phyloP scores from a whole-genome alignment of 2,113 vertebrate species.

The Ranitomeya imitator region DNA sequence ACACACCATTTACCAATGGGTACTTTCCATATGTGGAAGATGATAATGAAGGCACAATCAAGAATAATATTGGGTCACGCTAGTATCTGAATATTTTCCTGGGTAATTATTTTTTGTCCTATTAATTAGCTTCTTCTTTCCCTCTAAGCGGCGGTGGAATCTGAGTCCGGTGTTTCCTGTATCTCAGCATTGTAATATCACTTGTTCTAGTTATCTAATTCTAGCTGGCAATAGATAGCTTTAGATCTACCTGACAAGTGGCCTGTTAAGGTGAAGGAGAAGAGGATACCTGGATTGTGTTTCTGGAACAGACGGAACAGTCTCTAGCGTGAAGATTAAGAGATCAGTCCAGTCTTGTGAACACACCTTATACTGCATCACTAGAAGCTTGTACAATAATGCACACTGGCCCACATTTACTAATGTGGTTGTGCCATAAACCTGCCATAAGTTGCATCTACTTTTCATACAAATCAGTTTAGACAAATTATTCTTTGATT shows the following conservation, averaged over 20 bases:
- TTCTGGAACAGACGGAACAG: neutral
- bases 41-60: no score
- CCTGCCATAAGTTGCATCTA: no score
- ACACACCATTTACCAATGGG: no score
- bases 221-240: conserved; percentile 16
- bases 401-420: no score
- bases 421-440: no score
- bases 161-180: neutral
- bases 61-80: no score
- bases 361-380: neutral
- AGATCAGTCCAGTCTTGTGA: neutral
- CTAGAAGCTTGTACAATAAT: neutral
- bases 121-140: neutral
- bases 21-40: no score
- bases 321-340: neutral
- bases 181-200: conserved; percentile 14
- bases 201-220: conserved; percentile 18
- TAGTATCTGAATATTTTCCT: neutral
- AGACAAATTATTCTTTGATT: no score
- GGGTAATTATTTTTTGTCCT: neutral
- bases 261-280: neutral
- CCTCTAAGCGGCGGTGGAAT: neutral
- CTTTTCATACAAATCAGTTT: no score
- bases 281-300: conserved; percentile 12
- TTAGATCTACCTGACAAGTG: neutral